phyloP scores from a whole-genome alignment of 2,113 vertebrate species.

The Mustelus asterias region DNA sequence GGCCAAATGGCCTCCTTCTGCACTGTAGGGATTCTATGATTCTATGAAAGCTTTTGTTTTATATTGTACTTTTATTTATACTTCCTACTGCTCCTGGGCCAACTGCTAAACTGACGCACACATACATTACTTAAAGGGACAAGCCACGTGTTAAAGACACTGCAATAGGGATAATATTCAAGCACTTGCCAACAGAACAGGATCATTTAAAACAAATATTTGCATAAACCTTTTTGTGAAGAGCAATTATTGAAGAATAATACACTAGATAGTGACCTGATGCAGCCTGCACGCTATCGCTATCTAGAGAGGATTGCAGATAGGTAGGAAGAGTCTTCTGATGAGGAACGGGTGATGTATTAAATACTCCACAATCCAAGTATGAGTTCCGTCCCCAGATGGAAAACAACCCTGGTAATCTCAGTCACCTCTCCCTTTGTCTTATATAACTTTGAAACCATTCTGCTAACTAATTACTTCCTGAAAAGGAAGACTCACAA shows the following conservation, averaged over 20 bases:
- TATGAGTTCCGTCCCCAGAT: background rate
- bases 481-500: background rate
- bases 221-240: background rate
- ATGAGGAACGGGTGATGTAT: background rate
- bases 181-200: background rate
- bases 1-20: no score
- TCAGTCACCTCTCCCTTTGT: background rate
- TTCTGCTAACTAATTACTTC: background rate
- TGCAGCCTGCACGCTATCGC: background rate
- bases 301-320: no score
- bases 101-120: slow-evolving; percentile 29
- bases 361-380: background rate
- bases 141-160: background rate
- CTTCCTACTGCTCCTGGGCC: background rate
- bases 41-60: background rate
- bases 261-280: background rate
- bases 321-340: background rate
- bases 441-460: background rate
- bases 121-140: background rate
- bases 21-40: no score
- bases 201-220: background rate
- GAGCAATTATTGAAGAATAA: background rate
- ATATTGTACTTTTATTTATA: background rate
- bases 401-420: background rate
- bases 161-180: background rate